Evolutionary conservation across 1,140 invertebrate genomes (phyloP), one percentile per base, ranked within the genome.

Genomic region (Calosoma granatense): DNA sequence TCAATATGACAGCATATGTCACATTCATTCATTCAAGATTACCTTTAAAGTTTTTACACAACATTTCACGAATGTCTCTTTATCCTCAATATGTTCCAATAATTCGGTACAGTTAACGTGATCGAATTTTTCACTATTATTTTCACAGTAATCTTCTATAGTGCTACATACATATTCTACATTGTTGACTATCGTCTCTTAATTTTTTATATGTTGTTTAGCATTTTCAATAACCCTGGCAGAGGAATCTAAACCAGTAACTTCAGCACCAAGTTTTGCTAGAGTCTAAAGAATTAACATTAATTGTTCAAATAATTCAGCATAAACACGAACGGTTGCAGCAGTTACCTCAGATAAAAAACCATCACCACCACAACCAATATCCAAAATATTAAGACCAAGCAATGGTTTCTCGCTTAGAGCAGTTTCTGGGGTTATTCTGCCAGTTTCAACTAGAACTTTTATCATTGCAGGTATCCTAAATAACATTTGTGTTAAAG

Each of bases 31-130:
- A n/a, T n/a, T n/a, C n/a, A n/a, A n/a, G n/a, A n/a, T 36, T 36
- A 36, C 26, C 26, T 36, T 86, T 9, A 88, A 65, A 3, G 83
- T 64, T 39, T 76, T 65, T 41, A 75, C 70, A 64, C 84, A 86
- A 55, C 69, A 64, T 19, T 77, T 67, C 20, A 93, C 61, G 74
- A 93, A 93, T 1, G 74, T 62, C 41, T 80, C 71, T 22, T 80
- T 72, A 65, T 88, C 73, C 19, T 76, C 65, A 0, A 93, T 83
- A 73, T 94, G 90, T 70, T 94, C 91, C 21, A 92, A 65, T 6
- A 93, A 79, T 76, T 92, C 87, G 23, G 86, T 86, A n/a, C 76
- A 76, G n/a, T 89, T 75, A 21, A 92, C 72, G 22, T 78, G 85
- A 75, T 92, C 86, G 67, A 78, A 88, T 47, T 36, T 6, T 9